Percentiles rank a stretch among this genome's conserved stretches.
Evolutionary conservation across 2,888 invertebrate species (phyloP).

Genomic region (Yponomeuta cagnagella): DNA sequence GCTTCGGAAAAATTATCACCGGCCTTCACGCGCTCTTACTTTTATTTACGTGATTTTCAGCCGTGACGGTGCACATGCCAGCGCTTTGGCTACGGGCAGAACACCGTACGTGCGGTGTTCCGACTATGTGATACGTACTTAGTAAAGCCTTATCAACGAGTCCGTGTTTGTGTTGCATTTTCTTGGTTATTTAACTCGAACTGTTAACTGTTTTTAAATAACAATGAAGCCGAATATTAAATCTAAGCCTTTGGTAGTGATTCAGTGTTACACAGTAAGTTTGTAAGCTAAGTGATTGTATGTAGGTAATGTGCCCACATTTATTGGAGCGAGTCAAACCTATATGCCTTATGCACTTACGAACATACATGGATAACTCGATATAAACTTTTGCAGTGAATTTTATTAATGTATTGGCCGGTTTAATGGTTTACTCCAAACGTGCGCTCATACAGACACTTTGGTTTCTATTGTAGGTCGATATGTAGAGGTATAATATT

Average conservation of each 20-base stretch:
- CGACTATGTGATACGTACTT: constrained; percentile 6
- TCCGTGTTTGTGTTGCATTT: background rate
- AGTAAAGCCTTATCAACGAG: background rate
- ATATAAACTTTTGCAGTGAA: background rate
- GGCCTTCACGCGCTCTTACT: constrained; percentile 56
- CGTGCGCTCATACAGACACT: too few relatives aligned
- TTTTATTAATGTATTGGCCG: background rate
- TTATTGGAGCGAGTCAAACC: constrained; percentile 35
- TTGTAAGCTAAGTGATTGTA: constrained; percentile 17
- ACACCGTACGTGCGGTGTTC: background rate
- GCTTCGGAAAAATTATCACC: constrained; percentile 47
- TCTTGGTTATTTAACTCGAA: background rate
- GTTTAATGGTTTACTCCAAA: background rate
- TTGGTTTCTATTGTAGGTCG: background rate
- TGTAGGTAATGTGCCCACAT: constrained; percentile 25
- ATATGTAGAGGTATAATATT: too few relatives aligned
- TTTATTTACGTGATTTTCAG: constrained; percentile 26
- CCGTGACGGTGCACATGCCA: background rate
- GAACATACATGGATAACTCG: background rate
- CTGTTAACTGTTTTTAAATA: constrained; percentile 8
- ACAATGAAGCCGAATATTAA: constrained; percentile 50
- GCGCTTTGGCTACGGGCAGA: background rate
- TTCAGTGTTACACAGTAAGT: constrained; percentile 79
- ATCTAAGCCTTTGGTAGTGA: constrained; percentile 71
- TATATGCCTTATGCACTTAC: background rate